Evolutionary conservation across 2,797 vertebrate species (phyloP), one percentile per base, ranked within the genome.

Genomic region (Trachurus trachurus): DNA sequence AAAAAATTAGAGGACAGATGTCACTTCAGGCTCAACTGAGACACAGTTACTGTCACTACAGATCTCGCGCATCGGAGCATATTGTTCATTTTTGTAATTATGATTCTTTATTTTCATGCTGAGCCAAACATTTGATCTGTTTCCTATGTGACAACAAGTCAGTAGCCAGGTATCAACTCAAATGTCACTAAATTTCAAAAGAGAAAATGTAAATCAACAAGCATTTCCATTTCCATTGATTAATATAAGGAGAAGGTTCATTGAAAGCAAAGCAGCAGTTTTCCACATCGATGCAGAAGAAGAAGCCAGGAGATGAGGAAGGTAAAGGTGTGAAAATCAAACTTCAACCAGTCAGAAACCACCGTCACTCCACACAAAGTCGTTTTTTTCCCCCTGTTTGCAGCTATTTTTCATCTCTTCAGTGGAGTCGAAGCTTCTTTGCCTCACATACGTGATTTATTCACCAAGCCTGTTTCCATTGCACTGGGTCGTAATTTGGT

Each of bases 1-100:
- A 74, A 62, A 59, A 1, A 71, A 60, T 26, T 16, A 26, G 60
- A 39, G 37, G 39, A 57, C 1, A 82, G 17, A 53, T 68, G 3
- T 26, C 15, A 40, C 34, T n/a, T 65, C 17, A 59, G 0, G 7
- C 31, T 44, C 10, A 42, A 2, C 40, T 12, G 0, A 21, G 15
- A 42, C 12, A 26, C 31, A 6, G 39, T 17, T 49, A 12, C 44
- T 34, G n/a, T 70, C 31, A 17, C 10, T 15, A 53, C 21, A 62
- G 13, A 52, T 56, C 9, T 45, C 57, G 26, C 21, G 44, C 61
- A n/a, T 19, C 12, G 21, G 16, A 13, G 44, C 15, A 42, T 15
- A 26, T 39, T 58, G 3, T 15, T n/a, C 22, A n/a, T 44, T 22
- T 40, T 6, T 42, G 19, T 59, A 5, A 60, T 15, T 40, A n/a